These are phyloP conservation scores for Mylabris phalerata DNA, from an alignment of 1,140 invertebrate species.

Conservation along the genomic window DNA sequence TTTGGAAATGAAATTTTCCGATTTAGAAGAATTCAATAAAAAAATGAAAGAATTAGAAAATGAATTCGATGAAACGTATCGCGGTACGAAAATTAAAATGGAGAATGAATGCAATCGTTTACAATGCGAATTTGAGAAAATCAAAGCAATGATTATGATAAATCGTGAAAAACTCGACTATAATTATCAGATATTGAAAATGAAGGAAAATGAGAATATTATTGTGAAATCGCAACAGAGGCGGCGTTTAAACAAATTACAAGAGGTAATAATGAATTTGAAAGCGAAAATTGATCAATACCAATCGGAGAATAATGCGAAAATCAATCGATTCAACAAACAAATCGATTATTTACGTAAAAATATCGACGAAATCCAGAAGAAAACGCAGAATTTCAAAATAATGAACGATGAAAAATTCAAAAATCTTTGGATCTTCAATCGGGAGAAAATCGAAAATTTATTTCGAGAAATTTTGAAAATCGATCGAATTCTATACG, in stretches of 20 bases:
- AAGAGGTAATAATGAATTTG: constrained; percentile 59
- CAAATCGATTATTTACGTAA: too few species aligned
- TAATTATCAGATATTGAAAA: constrained; percentile 77
- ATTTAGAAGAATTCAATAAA: constrained; percentile 52
- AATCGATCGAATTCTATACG: constrained; percentile 59
- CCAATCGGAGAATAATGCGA: neutral
- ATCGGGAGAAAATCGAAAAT: constrained; percentile 52
- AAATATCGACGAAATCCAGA: neutral
- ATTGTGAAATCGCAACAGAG: constrained; percentile 78
- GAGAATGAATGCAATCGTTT: constrained; percentile 62
- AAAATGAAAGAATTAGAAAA: constrained; percentile 54
- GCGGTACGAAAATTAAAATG: constrained; percentile 59
- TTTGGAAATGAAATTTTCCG: constrained; percentile 49
- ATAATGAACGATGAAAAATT: constrained; percentile 42
- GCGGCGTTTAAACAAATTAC: constrained; percentile 70
- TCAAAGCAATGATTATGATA: constrained; percentile 62
- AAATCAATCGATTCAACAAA: neutral
- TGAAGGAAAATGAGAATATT: constrained; percentile 77
- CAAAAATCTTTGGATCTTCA: constrained; percentile 54
- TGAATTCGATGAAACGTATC: constrained; percentile 62
- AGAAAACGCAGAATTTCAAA: constrained; percentile 44
- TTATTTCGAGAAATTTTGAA: constrained; percentile 53
- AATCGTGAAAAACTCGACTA: constrained; percentile 85
- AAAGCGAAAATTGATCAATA: constrained; percentile 51
- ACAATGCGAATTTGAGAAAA: constrained; percentile 68